phyloP scores from a whole-genome alignment of 2,888 invertebrate genomes.

The Protodeltote pygarga region DNA sequence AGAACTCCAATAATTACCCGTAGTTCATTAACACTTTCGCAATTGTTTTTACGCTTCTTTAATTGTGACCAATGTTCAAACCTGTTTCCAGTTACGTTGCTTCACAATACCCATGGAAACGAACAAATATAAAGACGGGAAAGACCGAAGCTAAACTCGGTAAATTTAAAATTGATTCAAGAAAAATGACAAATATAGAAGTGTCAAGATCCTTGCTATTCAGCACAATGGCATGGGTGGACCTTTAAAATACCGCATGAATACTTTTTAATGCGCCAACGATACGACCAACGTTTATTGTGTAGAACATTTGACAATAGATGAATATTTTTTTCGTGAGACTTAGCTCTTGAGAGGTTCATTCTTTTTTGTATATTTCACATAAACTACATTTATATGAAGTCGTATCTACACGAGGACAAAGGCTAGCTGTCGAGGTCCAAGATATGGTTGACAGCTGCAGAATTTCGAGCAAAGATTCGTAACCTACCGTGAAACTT shows the following conservation, averaged over 20 bases:
- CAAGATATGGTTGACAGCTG: slow-evolving; percentile 82
- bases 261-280: slow-evolving; percentile 86
- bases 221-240: slow-evolving; percentile 72
- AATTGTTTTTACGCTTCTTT: slow-evolving; percentile 80
- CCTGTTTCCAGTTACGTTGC: slow-evolving; percentile 55
- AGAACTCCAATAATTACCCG: slow-evolving; percentile 63
- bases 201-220: slow-evolving; percentile 80
- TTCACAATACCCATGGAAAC: slow-evolving; percentile 45
- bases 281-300: slow-evolving; percentile 84
- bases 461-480: slow-evolving; percentile 69
- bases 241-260: slow-evolving; percentile 82
- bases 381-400: slow-evolving; percentile 86
- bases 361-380: slow-evolving; percentile 79
- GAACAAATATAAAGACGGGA: slow-evolving; percentile 36
- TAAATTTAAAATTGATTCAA: slow-evolving; percentile 55
- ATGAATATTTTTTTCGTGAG: slow-evolving; percentile 73
- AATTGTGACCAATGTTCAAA: slow-evolving; percentile 68
- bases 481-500: slow-evolving; percentile 78
- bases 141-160: slow-evolving; percentile 47
- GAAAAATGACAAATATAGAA: slow-evolving; percentile 76
- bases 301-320: slow-evolving; percentile 72
- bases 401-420: slow-evolving; percentile 79
- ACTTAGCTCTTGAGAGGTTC: slow-evolving; percentile 77
- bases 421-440: slow-evolving; percentile 76
- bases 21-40: slow-evolving; percentile 79